Base-by-base conservation (phyloP, 2,888 invertebrate genomes). In the Ernsta delagoae region DNA sequence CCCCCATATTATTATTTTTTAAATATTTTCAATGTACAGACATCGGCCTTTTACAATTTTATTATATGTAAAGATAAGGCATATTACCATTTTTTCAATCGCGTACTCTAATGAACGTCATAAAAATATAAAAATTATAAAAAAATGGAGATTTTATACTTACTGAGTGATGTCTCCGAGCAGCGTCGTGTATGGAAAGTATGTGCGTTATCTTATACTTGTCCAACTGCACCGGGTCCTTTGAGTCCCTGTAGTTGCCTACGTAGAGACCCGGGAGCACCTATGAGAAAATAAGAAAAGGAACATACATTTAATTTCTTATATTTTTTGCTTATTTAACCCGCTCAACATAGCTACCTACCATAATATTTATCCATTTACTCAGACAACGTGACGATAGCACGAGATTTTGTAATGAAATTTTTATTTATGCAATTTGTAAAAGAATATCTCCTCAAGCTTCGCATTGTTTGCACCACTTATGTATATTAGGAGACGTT, bases 221-320 rank as follows among this genome's bases (percentile, higher is more conserved):
- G 78, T 97, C 96, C 78, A 99, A 94, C 90, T 99, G 98, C 76
- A 96, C 95, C 50, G 96, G 94, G 90, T 99, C 98, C 88, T 98
- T 98, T 68, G 98, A 98, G 94, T 99, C 99, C 81, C 98, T 95
- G 91, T 98, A 98, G 92, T 98, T 99, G 72, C 99, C 99, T 80
- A 99, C 96, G 92, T 98, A 99, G 69, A 99, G 95, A 75, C 99
- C 98, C 78, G 98, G 97, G 81, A 99, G 95, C 83, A 99, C 97
- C 98, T 98, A 92, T 1, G 86, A 75, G 59, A 77, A 75, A 73
- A 53, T 50, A 5, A n/a, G n/a, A 12, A 16, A 16, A 16, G 3
- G 12, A 50, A 8, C 16, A 50, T 8, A n/a, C n/a, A 7, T 0
- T 16, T 50, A 8, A 16, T 50, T 50, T 16, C n/a, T 12, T 50